phyloP scores from a whole-genome alignment of 1,140 invertebrate species.

The Panulirus ornatus region DNA sequence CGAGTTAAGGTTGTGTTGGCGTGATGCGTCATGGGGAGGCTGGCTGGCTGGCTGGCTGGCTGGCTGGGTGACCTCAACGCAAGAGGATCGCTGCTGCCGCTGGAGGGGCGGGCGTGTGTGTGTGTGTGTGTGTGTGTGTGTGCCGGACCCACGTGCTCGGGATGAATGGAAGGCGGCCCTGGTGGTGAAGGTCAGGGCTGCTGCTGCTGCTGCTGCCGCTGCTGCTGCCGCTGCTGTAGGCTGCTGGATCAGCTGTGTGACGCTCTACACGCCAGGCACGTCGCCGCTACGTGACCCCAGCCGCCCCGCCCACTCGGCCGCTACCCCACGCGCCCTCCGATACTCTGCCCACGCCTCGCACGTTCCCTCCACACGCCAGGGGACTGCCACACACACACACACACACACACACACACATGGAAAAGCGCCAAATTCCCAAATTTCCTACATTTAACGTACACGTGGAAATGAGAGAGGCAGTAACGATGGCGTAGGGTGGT shows the following conservation, averaged over 20 bases:
- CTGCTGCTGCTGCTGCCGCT: constrained; percentile 17
- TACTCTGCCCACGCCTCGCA: constrained; percentile 16
- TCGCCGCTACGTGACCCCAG: constrained; percentile 57
- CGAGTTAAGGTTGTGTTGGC: background rate
- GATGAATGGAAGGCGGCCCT: constrained; percentile 61
- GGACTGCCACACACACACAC: background rate
- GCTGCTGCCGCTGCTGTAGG: constrained; percentile 51
- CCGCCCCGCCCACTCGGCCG: constrained; percentile 47
- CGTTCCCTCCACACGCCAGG: constrained; percentile 11
- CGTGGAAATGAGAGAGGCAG: background rate
- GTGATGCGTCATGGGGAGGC: background rate
- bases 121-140: constrained; percentile 25
- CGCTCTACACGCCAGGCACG: constrained; percentile 69
- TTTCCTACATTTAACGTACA: background rate
- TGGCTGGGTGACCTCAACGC: constrained; percentile 47
- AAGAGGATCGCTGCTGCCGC: background rate
- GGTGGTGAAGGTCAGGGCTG: constrained; percentile 38
- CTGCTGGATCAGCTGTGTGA: constrained; percentile 57
- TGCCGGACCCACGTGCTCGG: constrained; percentile 48
- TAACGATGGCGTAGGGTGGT: background rate
- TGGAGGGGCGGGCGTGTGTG: constrained; percentile 25
- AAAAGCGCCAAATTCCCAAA: background rate
- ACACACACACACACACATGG: background rate
- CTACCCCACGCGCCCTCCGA: constrained; percentile 20
- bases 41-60: no score